Evolutionary conservation across 2,888 invertebrate species (phyloP), one percentile per base, ranked within the genome.

Genomic region (Archips xylosteana): DNA sequence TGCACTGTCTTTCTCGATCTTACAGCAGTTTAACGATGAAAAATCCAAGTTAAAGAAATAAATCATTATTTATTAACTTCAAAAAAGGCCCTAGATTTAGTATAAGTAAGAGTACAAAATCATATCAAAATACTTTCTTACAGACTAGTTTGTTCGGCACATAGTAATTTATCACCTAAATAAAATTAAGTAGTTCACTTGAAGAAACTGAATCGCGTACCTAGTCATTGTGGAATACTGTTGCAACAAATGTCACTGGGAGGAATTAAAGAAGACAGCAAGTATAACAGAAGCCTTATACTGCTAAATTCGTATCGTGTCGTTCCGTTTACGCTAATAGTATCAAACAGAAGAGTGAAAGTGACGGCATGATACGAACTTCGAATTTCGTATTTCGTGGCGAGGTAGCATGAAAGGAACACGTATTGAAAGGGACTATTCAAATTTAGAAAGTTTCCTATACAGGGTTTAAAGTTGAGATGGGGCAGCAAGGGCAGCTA

Each of bases 121-220:
- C 62, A 62, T 45, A 12, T 63, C 36, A 70, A 32, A 61, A 61
- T 32, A 54, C 23, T 62, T 54, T 60, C 61, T 51, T 42, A 60
- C 3, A 36, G 70, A 70, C 70, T 64, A 70, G 70, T 70, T 63
- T 57, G n/a, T 63, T 63, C 54, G 32, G 62, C 34, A 70, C 63
- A 57, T 63, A 54, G 23, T 54, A 54, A 23, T 23, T 54, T 54
- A 54, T 49, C 49, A 54, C 51, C 23, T 15, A 54, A 9, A 45
- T 10, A 45, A 12, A 45, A 45, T 45, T 39, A n/a, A n/a, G n/a
- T n/a, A 39, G 45, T 49, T 49, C n/a, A 49, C 4, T 49, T 49
- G n/a, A 49, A 6, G 5, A 49, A 49, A 49, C 13, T n/a, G 13
- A 49, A 49, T 12, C 13, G 13, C 47, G 47, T 49, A n/a, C n/a